Evolutionary conservation across 2,113 vertebrate species (phyloP).

Genomic region (Syngnathus typhle): DNA sequence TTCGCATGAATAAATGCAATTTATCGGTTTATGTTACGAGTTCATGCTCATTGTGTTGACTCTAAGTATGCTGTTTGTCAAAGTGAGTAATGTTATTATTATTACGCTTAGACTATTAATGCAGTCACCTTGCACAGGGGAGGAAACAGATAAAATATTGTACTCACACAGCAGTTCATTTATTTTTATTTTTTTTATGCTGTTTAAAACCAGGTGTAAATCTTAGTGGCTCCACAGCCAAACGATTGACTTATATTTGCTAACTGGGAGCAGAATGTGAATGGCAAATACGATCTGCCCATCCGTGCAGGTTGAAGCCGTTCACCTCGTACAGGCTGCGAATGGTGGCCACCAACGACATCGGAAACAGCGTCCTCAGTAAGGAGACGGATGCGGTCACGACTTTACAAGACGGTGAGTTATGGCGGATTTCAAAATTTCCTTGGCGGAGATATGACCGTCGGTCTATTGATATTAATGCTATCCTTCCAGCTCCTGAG

Average conservation of each 20-base stretch:
- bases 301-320: slow-evolving; percentile 78
- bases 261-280: neutral
- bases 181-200: slow-evolving; percentile 20
- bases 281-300: neutral
- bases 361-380: slow-evolving; percentile 88
- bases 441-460: no score
- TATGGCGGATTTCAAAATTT: neutral
- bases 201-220: neutral
- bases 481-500: slow-evolving; percentile 75
- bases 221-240: neutral
- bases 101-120: slow-evolving; percentile 32
- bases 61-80: slow-evolving; percentile 16
- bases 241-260: neutral
- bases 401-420: slow-evolving; percentile 92
- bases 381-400: slow-evolving; percentile 82
- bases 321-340: slow-evolving; percentile 93
- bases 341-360: slow-evolving; percentile 91
- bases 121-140: slow-evolving; percentile 41
- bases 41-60: slow-evolving; percentile 18
- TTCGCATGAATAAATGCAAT: slow-evolving; percentile 11
- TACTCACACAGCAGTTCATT: slow-evolving; percentile 20
- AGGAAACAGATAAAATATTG: slow-evolving; percentile 32
- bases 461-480: no score
- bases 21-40: neutral
- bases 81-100: slow-evolving; percentile 30